Conservation (phyloP, 2,888 invertebrate genomes). For the Rugalucina vietnamica region DNA sequence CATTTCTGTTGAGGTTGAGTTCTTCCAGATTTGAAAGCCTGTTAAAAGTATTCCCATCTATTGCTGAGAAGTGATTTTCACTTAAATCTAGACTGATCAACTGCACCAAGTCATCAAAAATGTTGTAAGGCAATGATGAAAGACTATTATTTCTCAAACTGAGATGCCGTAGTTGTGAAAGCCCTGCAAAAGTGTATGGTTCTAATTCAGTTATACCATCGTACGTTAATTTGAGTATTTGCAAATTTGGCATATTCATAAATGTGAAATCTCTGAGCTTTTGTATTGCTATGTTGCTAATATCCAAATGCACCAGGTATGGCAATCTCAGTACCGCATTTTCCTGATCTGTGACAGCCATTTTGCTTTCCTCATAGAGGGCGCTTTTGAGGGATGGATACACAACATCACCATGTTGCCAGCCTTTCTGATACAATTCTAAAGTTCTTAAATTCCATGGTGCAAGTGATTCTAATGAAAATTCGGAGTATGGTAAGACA, state of each 20-base stretch:
- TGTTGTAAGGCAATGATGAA: slow-evolving; percentile 52
- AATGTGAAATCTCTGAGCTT: slow-evolving; percentile 35
- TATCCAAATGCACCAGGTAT: slow-evolving; percentile 37
- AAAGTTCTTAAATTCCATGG: slow-evolving; percentile 34
- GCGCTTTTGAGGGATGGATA: slow-evolving; percentile 26
- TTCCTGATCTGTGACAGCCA: background rate
- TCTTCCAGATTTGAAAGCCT: slow-evolving; percentile 45
- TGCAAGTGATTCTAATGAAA: background rate
- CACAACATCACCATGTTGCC: background rate
- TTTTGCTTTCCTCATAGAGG: background rate
- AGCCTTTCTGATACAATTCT: slow-evolving; percentile 13
- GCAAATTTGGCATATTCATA: slow-evolving; percentile 1
- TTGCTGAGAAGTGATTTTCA: slow-evolving; percentile 58
- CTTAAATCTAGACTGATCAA: slow-evolving; percentile 67
- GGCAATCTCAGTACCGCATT: background rate
- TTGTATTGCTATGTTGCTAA: slow-evolving; percentile 38
- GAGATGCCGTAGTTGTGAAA: slow-evolving; percentile 33
- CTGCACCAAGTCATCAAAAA: slow-evolving; percentile 56
- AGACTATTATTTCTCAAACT: slow-evolving; percentile 44
- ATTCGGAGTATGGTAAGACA: slow-evolving; percentile 8
- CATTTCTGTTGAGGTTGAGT: slow-evolving; percentile 61
- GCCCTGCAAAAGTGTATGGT: slow-evolving; percentile 27
- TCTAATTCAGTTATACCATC: slow-evolving; percentile 45
- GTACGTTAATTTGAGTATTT: slow-evolving; percentile 29
- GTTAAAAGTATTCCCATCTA: slow-evolving; percentile 48